Conservation (phyloP, 2,797 vertebrate species). For the Sebastes nivosus region DNA sequence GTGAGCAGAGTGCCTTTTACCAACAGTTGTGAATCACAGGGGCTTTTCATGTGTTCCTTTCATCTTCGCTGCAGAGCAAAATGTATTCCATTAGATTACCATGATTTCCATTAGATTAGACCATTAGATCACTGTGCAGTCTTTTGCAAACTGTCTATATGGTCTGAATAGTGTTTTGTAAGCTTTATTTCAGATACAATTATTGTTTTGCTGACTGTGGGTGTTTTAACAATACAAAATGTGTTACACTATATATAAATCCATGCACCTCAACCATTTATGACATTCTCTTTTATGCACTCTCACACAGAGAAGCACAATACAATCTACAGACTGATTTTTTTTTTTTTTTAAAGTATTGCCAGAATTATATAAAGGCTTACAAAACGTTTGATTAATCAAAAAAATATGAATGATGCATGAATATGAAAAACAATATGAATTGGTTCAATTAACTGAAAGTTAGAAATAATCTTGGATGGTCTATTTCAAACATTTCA, state of each 20-base stretch:
- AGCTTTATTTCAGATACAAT: constrained; percentile 28
- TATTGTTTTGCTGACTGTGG: constrained; percentile 10
- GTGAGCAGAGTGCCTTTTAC: constrained; percentile 58
- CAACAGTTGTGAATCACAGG: constrained; percentile 50
- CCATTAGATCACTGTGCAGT: constrained; percentile 44
- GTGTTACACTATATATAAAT: not conserved
- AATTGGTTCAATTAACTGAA: not conserved
- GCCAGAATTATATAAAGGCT: not conserved
- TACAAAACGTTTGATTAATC: not conserved
- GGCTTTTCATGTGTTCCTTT: constrained; percentile 67
- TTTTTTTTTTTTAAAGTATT: too few relatives aligned
- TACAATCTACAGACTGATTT: not conserved
- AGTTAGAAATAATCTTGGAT: not conserved
- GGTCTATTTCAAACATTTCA: not conserved
- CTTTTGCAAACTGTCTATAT: constrained; percentile 39
- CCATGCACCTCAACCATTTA: not conserved
- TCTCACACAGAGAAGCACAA: not conserved
- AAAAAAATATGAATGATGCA: not conserved
- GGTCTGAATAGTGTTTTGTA: constrained; percentile 27
- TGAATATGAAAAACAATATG: not conserved
- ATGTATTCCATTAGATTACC: constrained; percentile 70
- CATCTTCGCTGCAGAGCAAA: constrained; percentile 60
- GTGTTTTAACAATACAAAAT: constrained; percentile 7
- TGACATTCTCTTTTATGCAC: not conserved
- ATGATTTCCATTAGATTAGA: constrained; percentile 59